Percentiles rank a stretch among this genome's conserved stretches.
phyloP scores from a whole-genome alignment of 2,113 vertebrate genomes.

The Alethe diademata region DNA sequence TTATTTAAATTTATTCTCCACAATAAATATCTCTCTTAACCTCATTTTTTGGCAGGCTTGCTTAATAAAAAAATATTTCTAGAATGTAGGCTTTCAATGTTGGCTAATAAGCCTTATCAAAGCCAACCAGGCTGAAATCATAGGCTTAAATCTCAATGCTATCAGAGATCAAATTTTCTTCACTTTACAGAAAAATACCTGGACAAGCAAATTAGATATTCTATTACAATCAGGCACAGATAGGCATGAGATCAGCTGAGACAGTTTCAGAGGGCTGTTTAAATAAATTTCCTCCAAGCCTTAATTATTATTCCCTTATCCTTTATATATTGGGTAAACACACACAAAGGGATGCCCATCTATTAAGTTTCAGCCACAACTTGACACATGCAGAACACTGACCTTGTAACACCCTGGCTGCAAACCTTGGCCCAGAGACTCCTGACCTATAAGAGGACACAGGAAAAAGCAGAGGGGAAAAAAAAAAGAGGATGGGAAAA shows the following conservation, averaged over 20 bases:
- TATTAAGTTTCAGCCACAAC: not conserved
- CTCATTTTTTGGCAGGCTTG: not conserved
- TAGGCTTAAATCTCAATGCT: not conserved
- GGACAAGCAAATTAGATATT: not conserved
- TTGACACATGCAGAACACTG: not conserved
- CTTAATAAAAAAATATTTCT: not conserved
- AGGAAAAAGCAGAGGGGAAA: not conserved
- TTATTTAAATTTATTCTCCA: conserved; percentile 9
- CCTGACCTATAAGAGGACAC: not conserved
- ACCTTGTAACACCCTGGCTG: not conserved
- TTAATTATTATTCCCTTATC: not conserved
- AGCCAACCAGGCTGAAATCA: not conserved
- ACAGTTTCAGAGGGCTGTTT: not conserved
- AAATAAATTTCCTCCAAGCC: not conserved
- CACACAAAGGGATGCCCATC: not conserved
- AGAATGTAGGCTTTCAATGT: not conserved
- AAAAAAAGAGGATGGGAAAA: not conserved
- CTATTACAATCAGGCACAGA: not conserved
- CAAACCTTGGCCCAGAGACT: not conserved
- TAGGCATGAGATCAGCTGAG: not conserved
- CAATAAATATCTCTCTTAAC: not conserved
- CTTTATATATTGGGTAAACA: not conserved
- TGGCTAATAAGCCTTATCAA: not conserved
- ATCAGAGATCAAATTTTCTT: not conserved
- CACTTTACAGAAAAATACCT: not conserved